These are phyloP conservation scores for Otolemur crassicaudatus DNA, from an alignment of 2,797 vertebrate species.

Conservation along the genomic window DNA sequence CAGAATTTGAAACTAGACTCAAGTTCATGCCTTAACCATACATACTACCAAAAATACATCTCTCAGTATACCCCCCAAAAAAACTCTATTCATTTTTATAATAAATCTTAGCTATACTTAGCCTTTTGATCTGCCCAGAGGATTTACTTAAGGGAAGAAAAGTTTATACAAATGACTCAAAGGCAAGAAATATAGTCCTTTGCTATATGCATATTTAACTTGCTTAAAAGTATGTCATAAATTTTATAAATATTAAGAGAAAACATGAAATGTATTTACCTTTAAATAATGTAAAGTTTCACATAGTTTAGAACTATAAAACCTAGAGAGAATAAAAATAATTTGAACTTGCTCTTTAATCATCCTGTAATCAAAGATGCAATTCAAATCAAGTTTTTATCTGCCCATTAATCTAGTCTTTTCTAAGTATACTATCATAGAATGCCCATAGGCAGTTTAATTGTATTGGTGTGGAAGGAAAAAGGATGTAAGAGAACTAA, in stretches of 20 bases:
- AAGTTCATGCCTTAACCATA: conserved; percentile 23
- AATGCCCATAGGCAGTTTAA: conserved; percentile 29
- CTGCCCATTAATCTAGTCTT: conserved; percentile 33
- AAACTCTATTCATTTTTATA: background rate
- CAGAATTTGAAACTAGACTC: conserved; percentile 41
- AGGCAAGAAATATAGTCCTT: conserved; percentile 16
- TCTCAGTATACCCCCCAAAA: background rate
- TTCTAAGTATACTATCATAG: conserved; percentile 15
- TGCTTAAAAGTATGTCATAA: conserved; percentile 24
- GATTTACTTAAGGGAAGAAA: conserved; percentile 36
- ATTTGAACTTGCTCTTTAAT: conserved; percentile 44
- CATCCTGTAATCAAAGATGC: conserved; percentile 55
- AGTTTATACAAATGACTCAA: background rate
- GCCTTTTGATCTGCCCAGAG: background rate
- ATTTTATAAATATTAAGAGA: conserved; percentile 54
- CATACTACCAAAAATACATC: background rate
- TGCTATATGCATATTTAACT: conserved; percentile 2
- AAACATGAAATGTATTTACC: conserved; percentile 38
- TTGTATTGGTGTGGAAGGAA: background rate
- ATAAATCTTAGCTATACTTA: conserved; percentile 12
- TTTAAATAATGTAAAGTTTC: conserved; percentile 37
- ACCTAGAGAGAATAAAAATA: conserved; percentile 63
- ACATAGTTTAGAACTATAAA: conserved; percentile 53
- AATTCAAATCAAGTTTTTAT: conserved; percentile 48
- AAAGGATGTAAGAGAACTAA: conserved; percentile 39